phyloP scores from a whole-genome alignment of 2,797 vertebrate species.

The Cyprinella venusta region DNA sequence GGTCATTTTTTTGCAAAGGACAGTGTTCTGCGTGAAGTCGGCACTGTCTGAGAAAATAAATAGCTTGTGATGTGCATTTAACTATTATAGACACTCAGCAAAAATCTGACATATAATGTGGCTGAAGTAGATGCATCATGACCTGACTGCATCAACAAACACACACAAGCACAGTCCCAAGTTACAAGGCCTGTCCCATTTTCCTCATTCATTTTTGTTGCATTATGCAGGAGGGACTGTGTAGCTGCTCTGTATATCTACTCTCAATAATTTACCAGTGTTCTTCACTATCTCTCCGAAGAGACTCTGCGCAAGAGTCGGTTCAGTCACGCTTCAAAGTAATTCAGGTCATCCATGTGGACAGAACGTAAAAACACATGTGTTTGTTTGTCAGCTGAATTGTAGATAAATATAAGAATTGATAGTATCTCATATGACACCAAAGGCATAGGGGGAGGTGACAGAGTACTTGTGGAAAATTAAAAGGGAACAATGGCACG shows the following conservation, averaged over 20 bases:
- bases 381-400: constrained; percentile 4
- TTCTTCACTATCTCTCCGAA: constrained; percentile 64
- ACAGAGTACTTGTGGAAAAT: not conserved
- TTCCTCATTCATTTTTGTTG: constrained; percentile 66
- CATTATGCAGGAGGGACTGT: constrained; percentile 66
- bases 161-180: constrained; percentile 4
- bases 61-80: constrained; percentile 4
- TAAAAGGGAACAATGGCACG: too few species aligned
- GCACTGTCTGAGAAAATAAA: constrained; percentile 28
- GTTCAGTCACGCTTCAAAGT: constrained; percentile 66
- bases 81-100: not conserved
- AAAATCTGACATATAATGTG: constrained; percentile 20
- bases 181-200: constrained; percentile 59
- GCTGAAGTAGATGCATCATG: constrained; percentile 16
- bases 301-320: constrained; percentile 68
- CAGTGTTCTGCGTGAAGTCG: constrained; percentile 20
- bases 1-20: constrained; percentile 32
- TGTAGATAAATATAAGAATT: constrained; percentile 7
- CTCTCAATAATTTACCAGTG: constrained; percentile 67
- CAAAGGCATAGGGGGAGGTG: not conserved
- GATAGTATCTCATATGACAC: not conserved
- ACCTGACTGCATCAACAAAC: constrained; percentile 9
- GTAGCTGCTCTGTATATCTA: constrained; percentile 34
- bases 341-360: constrained; percentile 71
- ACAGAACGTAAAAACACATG: constrained; percentile 55